Evolutionary conservation across 2,797 vertebrate genomes (phyloP), one percentile per base, ranked within the genome.

Genomic region (Acanthurus tractus): DNA sequence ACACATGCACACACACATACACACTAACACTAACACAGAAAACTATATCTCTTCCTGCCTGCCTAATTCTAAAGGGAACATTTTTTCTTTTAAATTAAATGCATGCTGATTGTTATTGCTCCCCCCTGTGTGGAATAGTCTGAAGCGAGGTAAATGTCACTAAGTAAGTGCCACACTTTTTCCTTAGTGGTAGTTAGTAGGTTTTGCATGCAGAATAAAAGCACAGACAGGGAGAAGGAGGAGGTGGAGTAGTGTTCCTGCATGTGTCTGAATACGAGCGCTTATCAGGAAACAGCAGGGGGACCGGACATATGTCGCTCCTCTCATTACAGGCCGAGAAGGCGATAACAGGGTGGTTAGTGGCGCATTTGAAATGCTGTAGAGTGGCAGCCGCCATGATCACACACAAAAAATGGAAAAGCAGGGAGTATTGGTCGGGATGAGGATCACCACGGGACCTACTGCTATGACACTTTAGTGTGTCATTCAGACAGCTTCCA

Each of bases 31-130:
- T 49, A 20, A 58, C 42, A 49, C 62, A 76, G 40, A 82, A 42
- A 84, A 69, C 70, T 64, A 59, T 78, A 78, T 70, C 78, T 70
- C 67, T 75, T 66, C 54, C 59, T 69, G 65, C 58, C 78, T 79
- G 78, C 58, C 58, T 71, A 77, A 87, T 74, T 88, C 81, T 78
- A 77, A 88, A 86, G 80, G 78, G 83, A 85, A 81, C 63, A 78
- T 82, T 78, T 80, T 70, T 78, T 71, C 77, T 90, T 91, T 88
- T 81, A 86, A 90, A 93, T 92, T 75, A 90, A 90, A 89, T 92
- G 89, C 88, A 86, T 88, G 86, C 87, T 90, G 88, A 92, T 93
- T 93, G 87, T 92, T 88, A 86, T 90, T 88, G 79, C 58, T 13
- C 58, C 58, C 73, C 74, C 69, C 40, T 23, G 56, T 67, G 74